Evolutionary conservation across 2,888 invertebrate species (phyloP).

Genomic region (Gibbula magus): DNA sequence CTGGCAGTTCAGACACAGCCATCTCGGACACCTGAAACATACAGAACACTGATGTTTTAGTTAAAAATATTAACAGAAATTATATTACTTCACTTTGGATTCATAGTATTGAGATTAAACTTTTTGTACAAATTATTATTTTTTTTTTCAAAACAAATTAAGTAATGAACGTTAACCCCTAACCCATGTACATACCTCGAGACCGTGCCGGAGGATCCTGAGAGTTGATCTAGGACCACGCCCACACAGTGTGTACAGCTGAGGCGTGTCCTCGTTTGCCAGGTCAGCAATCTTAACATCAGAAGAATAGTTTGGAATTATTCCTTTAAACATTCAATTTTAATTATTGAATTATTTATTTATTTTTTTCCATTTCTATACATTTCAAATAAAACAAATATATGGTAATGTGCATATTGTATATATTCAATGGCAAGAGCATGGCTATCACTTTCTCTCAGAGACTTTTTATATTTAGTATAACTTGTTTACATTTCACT

Average conservation of each 20-base stretch:
- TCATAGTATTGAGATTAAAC: too few species aligned
- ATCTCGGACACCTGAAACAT: slow-evolving; percentile 89
- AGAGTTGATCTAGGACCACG: slow-evolving; percentile 95
- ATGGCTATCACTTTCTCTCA: too few species aligned
- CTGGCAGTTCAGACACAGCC: slow-evolving; percentile 99
- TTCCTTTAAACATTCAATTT: not conserved
- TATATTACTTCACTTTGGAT: not conserved
- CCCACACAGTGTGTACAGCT: slow-evolving; percentile 96
- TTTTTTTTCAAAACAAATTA: too few species aligned
- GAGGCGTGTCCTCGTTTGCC: slow-evolving; percentile 98
- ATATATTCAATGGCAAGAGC: too few species aligned
- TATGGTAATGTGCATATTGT: too few species aligned
- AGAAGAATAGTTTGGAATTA: not conserved
- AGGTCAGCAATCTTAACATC: slow-evolving; percentile 76
- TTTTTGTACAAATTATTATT: too few species aligned
- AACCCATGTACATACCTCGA: slow-evolving; percentile 84
- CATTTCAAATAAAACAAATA: too few species aligned
- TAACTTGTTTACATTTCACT: too few species aligned
- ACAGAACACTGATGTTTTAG: not conserved
- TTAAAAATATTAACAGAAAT: not conserved
- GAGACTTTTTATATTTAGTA: too few species aligned
- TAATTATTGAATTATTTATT: too few species aligned
- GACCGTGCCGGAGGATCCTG: slow-evolving; percentile 93
- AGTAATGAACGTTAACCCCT: too few species aligned
- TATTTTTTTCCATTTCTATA: too few species aligned